Conservation (phyloP, 2,113 vertebrate genomes). For the Beaufortia kweichowensis region DNA sequence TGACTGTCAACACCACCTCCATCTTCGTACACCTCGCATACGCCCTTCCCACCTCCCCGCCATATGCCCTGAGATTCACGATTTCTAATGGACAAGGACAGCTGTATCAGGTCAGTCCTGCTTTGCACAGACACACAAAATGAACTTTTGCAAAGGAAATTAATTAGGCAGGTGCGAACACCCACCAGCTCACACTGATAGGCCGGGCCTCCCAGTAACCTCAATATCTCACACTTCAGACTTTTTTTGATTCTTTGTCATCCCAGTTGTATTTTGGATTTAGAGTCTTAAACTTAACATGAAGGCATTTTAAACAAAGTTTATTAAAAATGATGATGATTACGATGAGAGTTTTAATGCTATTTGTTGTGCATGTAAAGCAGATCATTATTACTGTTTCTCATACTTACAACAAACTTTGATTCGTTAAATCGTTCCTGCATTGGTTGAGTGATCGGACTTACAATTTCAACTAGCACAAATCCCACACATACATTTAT, state of each 20-base stretch:
- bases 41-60: conserved; percentile 38
- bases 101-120: conserved; percentile 39
- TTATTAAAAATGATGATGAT: too few relatives aligned
- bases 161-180: conserved; percentile 56
- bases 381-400: too few relatives aligned
- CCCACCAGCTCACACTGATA: conserved; percentile 43
- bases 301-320: not conserved
- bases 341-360: too few relatives aligned
- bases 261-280: conserved; percentile 11
- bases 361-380: too few relatives aligned
- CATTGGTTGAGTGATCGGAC: too few relatives aligned
- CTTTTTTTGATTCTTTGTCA: conserved; percentile 28
- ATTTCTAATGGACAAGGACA: conserved; percentile 40
- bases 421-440: too few relatives aligned
- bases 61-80: conserved; percentile 37
- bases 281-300: conserved; percentile 10
- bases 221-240: conserved; percentile 18
- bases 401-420: too few relatives aligned
- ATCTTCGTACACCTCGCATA: conserved; percentile 52
- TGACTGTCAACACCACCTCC: conserved; percentile 58
- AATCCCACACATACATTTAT: too few relatives aligned
- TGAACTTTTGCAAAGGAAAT: conserved; percentile 49
- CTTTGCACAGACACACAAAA: conserved; percentile 47
- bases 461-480: too few relatives aligned
- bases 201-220: conserved; percentile 26